phyloP scores from a whole-genome alignment of 2,797 vertebrate genomes.

The Smutsia gigantea region DNA sequence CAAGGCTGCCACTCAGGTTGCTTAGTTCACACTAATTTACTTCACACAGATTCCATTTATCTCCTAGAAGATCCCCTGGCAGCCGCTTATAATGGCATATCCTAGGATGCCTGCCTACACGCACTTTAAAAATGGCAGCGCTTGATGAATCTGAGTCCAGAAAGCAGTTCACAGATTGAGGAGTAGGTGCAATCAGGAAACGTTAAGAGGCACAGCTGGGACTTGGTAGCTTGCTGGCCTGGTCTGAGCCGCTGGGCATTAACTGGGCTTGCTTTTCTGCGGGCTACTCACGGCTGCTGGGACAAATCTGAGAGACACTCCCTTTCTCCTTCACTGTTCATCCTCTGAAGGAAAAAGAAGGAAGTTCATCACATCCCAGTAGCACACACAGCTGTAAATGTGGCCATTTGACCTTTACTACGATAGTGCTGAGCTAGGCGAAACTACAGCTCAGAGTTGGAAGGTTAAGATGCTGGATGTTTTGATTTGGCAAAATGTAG shows the following conservation, averaged over 20 bases:
- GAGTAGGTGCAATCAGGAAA: constrained; percentile 88
- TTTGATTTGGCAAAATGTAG: neutral
- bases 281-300: constrained; percentile 82
- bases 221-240: constrained; percentile 86
- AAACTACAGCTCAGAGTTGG: neutral
- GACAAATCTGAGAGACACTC: constrained; percentile 77
- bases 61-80: constrained; percentile 89
- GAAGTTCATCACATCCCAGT: neutral
- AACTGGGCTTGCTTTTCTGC: constrained; percentile 84
- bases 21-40: constrained; percentile 92
- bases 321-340: neutral
- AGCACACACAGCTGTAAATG: constrained; percentile 43
- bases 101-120: constrained; percentile 88
- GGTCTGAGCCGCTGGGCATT: constrained; percentile 86
- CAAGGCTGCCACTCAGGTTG: constrained; percentile 89
- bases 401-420: constrained; percentile 41
- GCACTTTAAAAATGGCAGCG: constrained; percentile 86
- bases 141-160: constrained; percentile 88
- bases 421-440: constrained; percentile 45
- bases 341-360: neutral
- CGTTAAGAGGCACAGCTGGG: constrained; percentile 88
- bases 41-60: constrained; percentile 92
- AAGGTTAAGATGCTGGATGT: neutral
- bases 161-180: constrained; percentile 89
- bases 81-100: constrained; percentile 90